phyloP scores from a whole-genome alignment of 2,888 invertebrate species.

The Tiphia femorata region DNA sequence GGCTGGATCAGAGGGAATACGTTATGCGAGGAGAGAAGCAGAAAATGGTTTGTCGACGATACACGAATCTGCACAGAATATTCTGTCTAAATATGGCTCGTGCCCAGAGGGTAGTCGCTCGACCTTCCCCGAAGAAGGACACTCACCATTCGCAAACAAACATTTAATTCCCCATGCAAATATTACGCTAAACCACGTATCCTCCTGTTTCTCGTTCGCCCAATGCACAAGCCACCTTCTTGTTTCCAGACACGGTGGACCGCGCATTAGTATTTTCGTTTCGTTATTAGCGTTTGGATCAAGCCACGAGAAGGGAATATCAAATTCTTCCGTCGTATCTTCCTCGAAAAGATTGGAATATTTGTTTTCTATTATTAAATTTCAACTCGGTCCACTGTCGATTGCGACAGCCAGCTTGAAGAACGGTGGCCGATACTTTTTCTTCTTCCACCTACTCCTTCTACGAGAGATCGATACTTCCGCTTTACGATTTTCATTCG shows the following conservation, averaged over 20 bases:
- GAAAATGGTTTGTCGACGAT: conserved; percentile 53
- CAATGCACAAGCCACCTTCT: no score
- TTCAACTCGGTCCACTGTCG: no score
- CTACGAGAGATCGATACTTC: no score
- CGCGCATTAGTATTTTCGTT: conserved; percentile 2
- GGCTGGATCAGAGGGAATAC: conserved; percentile 63
- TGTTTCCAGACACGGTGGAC: conserved; percentile 14
- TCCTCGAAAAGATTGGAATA: neutral
- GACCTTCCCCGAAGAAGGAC: conserved; percentile 58
- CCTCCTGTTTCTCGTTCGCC: conserved; percentile 26
- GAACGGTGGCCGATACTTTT: no score
- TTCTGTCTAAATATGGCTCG: conserved; percentile 48
- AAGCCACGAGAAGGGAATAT: no score
- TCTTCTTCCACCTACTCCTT: no score
- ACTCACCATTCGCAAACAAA: conserved; percentile 64
- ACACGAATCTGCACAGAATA: conserved; percentile 47
- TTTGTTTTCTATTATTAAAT: neutral
- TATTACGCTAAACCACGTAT: conserved; percentile 47
- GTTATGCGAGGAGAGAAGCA: no score
- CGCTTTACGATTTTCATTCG: no score
- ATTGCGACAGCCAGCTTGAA: no score
- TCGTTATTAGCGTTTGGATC: no score
- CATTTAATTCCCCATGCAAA: conserved; percentile 68
- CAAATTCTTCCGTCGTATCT: no score
- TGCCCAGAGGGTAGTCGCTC: conserved; percentile 55